Evolutionary conservation across 2,113 vertebrate genomes (phyloP).

Genomic region (Lepidothrix coronata): DNA sequence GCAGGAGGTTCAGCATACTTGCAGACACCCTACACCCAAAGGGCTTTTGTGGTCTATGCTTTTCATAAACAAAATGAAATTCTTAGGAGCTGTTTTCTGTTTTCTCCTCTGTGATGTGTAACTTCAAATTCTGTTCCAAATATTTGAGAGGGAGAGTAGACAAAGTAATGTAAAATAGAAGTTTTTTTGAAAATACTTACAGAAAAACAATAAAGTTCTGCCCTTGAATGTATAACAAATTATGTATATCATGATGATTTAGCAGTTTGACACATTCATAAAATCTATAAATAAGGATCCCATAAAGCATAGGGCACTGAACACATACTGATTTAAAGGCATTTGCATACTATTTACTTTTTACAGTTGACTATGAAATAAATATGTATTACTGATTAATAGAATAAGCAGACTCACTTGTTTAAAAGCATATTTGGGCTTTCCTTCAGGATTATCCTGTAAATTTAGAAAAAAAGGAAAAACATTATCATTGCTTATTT

Average conservation of each 20-base stretch:
- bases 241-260: background rate
- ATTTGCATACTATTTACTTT: background rate
- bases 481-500: background rate
- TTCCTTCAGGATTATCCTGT: background rate
- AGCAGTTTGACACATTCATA: background rate
- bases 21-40: background rate
- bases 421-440: background rate
- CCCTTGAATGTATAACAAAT: background rate
- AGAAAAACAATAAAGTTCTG: background rate
- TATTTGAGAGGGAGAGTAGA: background rate
- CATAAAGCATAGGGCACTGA: background rate
- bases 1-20: background rate
- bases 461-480: background rate
- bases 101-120: background rate
- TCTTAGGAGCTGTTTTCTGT: background rate
- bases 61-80: background rate
- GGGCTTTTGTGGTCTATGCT: background rate
- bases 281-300: background rate
- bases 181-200: background rate
- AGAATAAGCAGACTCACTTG: slow-evolving; percentile 25
- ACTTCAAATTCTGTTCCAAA: background rate
- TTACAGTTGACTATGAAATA: background rate
- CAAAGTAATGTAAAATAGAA: background rate
- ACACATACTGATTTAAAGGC: background rate
- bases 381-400: background rate